Evolutionary conservation across 2,113 vertebrate species (phyloP).

Genomic region (Manacus vitellinus): DNA sequence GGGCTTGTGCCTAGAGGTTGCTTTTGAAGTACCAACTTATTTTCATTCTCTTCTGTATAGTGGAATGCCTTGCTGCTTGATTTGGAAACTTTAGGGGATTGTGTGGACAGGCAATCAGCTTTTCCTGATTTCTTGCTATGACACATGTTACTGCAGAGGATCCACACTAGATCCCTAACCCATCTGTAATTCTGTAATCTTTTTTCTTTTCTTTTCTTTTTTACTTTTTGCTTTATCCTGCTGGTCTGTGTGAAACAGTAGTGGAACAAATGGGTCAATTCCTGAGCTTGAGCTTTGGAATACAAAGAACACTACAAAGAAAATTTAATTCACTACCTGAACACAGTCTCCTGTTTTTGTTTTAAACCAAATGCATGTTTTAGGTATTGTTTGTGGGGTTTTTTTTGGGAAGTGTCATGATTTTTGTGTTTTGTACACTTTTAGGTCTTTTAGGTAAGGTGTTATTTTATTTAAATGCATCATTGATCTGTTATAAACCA

Average conservation of each 20-base stretch:
- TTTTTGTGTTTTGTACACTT: not conserved
- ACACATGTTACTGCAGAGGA: not conserved
- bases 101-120: not conserved
- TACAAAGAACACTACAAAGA: not conserved
- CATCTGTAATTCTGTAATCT: not conserved
- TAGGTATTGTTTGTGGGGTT: not conserved
- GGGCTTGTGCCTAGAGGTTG: not conserved
- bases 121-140: not conserved
- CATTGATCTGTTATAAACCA: not conserved
- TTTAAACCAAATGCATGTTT: not conserved
- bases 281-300: not conserved
- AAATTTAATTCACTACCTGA: not conserved
- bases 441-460: not conserved
- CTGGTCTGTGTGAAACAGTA: not conserved
- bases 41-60: not conserved
- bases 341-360: not conserved
- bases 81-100: not conserved
- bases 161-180: not conserved
- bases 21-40: not conserved
- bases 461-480: not conserved
- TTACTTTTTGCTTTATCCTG: not conserved
- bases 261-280: not conserved
- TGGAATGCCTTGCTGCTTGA: not conserved
- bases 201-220: not conserved
- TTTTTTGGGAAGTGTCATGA: not conserved